Evolutionary conservation across 2,888 invertebrate species (phyloP), one percentile per base, ranked within the genome.

Genomic region (Xestia rhomboidea): DNA sequence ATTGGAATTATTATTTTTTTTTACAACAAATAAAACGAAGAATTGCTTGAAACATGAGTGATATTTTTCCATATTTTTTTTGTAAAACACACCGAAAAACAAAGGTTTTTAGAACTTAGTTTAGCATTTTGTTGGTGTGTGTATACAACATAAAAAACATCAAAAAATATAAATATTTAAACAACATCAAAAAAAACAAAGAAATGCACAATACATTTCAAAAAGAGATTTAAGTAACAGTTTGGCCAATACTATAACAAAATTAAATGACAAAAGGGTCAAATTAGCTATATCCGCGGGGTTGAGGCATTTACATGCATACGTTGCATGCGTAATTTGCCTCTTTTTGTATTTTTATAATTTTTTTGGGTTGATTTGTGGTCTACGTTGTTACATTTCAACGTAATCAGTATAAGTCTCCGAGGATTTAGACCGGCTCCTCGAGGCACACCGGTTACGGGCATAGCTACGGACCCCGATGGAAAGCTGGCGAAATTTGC

Each of bases 251-350:
- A 24, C 34, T 6, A 11, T 15, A 27, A 27, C 15, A 27, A 57
- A 7, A 30, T 21, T 46, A 57, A 41, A 69, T 41, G 24, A 62
- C n/a, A 44, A 71, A 71, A 71, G 71, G 44, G 71, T 71, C 62
- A 62, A 62, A 62, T 44, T 7, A 34, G 71, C 71, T 71, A 70
- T 30, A 44, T 11, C 44, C 34, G 44, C 18, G 44, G 62, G 30
- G 60, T 71, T 34, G 62, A 70, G 62, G 24, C 41, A 41, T 41
- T 11, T 41, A 24, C 44, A 18, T 46, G 18, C 18, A 41, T 41
- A 6, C 34, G 6, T 41, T 41, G 10, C 30, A 27, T 38, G 34
- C 34, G 0, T 24, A 5, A 30, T 10, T 41, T 2, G 24, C 6
- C 70, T 70, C 70, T 6, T 30, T 10, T 44, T 70, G 30, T 2